Conservation (phyloP, 1,140 invertebrate species). For the Octopus sinensis region DNA sequence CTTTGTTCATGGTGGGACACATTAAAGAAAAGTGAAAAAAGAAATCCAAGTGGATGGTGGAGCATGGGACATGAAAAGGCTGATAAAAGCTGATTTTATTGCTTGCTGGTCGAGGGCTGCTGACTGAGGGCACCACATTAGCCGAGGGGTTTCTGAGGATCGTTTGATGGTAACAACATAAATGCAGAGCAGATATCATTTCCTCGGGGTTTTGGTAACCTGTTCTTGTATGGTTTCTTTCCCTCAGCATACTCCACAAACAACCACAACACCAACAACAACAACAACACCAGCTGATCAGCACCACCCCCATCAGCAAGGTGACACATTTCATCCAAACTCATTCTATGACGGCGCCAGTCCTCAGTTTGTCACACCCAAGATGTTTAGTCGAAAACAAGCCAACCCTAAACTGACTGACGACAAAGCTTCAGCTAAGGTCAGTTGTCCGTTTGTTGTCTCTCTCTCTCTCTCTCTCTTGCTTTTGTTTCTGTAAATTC, state of each 20-base stretch:
- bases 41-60: no score
- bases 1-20: no score
- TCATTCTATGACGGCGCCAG: slow-evolving; percentile 11
- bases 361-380: slow-evolving; percentile 43
- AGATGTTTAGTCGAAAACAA: slow-evolving; percentile 21
- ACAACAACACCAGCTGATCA: no score
- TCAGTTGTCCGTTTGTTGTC: not conserved
- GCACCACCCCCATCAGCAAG: not conserved
- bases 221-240: not conserved
- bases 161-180: not conserved
- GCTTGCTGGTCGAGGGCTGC: no score
- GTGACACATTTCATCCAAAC: not conserved
- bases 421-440: not conserved
- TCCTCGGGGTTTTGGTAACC: not conserved
- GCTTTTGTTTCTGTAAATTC: not conserved
- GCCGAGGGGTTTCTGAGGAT: not conserved
- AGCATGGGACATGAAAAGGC: no score
- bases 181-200: not conserved
- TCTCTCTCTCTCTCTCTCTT: not conserved
- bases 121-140: not conserved
- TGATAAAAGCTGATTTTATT: no score
- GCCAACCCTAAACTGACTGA: not conserved
- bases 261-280: no score
- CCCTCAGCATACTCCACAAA: not conserved
- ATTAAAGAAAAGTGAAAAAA: no score